Evolutionary conservation across 2,113 vertebrate genomes (phyloP), one percentile per base, ranked within the genome.

Genomic region (Channa maculata): DNA sequence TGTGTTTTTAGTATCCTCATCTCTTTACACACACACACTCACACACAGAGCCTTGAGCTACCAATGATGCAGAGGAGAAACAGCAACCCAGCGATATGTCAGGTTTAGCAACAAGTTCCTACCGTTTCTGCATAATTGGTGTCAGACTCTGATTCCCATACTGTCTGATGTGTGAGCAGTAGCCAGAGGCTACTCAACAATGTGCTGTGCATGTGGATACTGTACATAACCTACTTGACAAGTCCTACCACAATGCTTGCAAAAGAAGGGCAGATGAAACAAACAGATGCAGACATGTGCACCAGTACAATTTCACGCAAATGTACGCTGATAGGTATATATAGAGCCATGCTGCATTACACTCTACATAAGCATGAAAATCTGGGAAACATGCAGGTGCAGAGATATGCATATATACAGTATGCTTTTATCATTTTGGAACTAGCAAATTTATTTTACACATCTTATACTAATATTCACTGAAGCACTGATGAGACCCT

Each of bases 61-160:
- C 60, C 65, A 65, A 86, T 83, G 83, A 87, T 81, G 71, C 64
- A 70, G 67, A 78, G 66, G 75, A 76, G 76, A 85, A 84, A 83
- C 66, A 83, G 76, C 69, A 86, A 86, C 66, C 53, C 74, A 75
- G 78, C 77, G 86, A 83, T 85, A 64, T 82, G 82, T 88, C 67
- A 48, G 82, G 58, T 91, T 88, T 60, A 83, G 83, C 82, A 87
- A 86, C 84, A 89, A 84, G 77, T 88, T 83, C 72, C 86, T 59
- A 66, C 73, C 37, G 14, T 80, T 88, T 91, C 85, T 89, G 86
- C 89, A 91, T 92, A 92, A 91, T 91, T 92, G 90, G 86, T 92
- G 89, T 91, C 89, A 92, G 88, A 83, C 79, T 89, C 63, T 4
- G 72, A 91, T 85, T 84, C 81, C 74, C 80, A 83, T 86, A 86